A percentile compares a stretch with the other conserved stretches of the same genome.
Conservation (phyloP, 2,113 vertebrate genomes). For the Lagopus leucura region DNA sequence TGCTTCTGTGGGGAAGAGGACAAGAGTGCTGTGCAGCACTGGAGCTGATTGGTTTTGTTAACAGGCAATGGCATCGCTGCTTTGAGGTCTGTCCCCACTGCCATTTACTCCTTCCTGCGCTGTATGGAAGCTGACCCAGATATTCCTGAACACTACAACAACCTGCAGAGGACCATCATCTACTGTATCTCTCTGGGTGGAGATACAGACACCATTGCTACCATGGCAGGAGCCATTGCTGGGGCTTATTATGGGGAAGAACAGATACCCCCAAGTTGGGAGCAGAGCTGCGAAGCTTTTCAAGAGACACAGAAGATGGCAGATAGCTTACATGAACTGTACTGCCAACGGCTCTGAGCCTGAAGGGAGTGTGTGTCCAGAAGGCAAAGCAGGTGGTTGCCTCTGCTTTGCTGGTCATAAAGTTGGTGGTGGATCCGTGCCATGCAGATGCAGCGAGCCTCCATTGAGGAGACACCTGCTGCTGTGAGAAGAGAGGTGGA, state of each 20-base stretch:
- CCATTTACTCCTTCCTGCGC: slow-evolving; percentile 95
- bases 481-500: background rate
- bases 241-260: slow-evolving; percentile 94
- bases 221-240: slow-evolving; percentile 97
- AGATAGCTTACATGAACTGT: slow-evolving; percentile 83
- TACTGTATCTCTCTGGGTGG: slow-evolving; percentile 95
- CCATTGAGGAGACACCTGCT: background rate
- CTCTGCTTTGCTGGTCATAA: background rate
- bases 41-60: background rate
- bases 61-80: slow-evolving; percentile 95
- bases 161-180: slow-evolving; percentile 91
- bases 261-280: slow-evolving; percentile 87
- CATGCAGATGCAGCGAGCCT: rapidly evolving
- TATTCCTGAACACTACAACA: slow-evolving; percentile 86
- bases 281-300: slow-evolving; percentile 89
- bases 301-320: slow-evolving; percentile 88
- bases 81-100: slow-evolving; percentile 94
- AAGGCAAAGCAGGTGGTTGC: background rate
- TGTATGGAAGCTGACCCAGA: slow-evolving; percentile 89
- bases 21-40: background rate
- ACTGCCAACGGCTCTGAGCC: slow-evolving; percentile 75
- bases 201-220: slow-evolving; percentile 99
- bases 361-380: rapidly evolving
- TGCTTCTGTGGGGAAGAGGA: background rate
- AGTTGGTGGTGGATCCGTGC: rapidly evolving